Conservation (phyloP, 2,888 invertebrate genomes). For the Meiosimyza decipiens region DNA sequence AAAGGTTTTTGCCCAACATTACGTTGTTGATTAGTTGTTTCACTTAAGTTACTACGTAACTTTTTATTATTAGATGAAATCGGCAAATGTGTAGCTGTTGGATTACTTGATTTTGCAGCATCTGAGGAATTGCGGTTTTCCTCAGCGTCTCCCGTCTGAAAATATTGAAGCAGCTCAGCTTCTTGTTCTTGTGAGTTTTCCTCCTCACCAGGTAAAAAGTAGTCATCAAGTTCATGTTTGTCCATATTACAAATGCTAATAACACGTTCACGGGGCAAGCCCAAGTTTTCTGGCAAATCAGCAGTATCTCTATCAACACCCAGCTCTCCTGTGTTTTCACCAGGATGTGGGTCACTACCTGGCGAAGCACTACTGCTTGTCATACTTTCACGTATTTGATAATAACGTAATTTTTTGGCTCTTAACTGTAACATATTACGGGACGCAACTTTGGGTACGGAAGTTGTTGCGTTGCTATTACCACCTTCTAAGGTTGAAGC, state of each 20-base stretch:
- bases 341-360: constrained; percentile 49
- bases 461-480: constrained; percentile 25
- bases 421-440: constrained; percentile 68
- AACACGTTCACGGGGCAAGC: constrained; percentile 75
- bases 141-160: constrained; percentile 70
- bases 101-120: constrained; percentile 61
- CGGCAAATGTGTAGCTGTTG: constrained; percentile 58
- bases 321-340: constrained; percentile 37
- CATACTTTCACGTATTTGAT: constrained; percentile 22
- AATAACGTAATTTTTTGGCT: constrained; percentile 64
- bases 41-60: constrained; percentile 53
- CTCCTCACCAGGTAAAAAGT: constrained; percentile 72
- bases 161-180: constrained; percentile 86
- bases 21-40: constrained; percentile 4
- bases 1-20: constrained; percentile 56
- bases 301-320: constrained; percentile 48
- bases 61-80: constrained; percentile 63
- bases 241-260: constrained; percentile 82
- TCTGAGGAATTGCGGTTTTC: constrained; percentile 65
- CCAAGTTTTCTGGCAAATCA: constrained; percentile 64
- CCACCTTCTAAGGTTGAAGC: constrained; percentile 48
- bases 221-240: constrained; percentile 84
- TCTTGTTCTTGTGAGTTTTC: constrained; percentile 83
- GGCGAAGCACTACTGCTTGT: constrained; percentile 30
- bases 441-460: constrained; percentile 66